A percentile compares a stretch with the other conserved stretches of the same genome.
Conservation (phyloP, 2,888 invertebrate species). For the Atrina japonica region DNA sequence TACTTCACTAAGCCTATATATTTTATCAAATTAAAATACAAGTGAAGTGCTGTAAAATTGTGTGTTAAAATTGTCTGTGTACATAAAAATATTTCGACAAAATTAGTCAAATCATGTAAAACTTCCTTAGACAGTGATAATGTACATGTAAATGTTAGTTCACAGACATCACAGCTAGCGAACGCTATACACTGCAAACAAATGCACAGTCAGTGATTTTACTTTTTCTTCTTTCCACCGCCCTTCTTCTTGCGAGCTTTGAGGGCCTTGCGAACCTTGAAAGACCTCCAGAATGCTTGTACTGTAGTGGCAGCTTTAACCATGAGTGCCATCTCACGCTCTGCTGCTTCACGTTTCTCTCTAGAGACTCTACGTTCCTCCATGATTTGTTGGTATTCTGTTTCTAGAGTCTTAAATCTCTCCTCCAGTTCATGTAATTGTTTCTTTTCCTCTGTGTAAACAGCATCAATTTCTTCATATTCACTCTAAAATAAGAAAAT, state of each 20-base stretch:
- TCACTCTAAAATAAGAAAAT: slow-evolving; percentile 73
- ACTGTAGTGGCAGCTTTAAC: slow-evolving; percentile 79
- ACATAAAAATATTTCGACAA: too few relatives aligned
- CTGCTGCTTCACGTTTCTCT: slow-evolving; percentile 77
- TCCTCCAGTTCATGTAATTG: slow-evolving; percentile 80
- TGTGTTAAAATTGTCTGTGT: too few relatives aligned
- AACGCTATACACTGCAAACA: too few relatives aligned
- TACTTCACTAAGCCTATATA: too few relatives aligned
- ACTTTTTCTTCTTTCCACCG: slow-evolving; percentile 66
- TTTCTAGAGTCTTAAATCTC: slow-evolving; percentile 78
- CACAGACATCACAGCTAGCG: too few relatives aligned
- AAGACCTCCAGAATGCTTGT: slow-evolving; percentile 81
- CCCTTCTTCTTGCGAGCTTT: slow-evolving; percentile 78
- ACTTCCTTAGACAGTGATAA: too few relatives aligned
- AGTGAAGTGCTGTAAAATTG: too few relatives aligned
- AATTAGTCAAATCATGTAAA: too few relatives aligned
- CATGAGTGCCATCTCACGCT: slow-evolving; percentile 76
- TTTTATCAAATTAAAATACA: too few relatives aligned
- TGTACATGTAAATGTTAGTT: too few relatives aligned
- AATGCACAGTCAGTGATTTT: slow-evolving; percentile 15
- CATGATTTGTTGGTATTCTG: slow-evolving; percentile 78
- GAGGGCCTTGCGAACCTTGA: slow-evolving; percentile 80
- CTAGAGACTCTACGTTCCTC: slow-evolving; percentile 78
- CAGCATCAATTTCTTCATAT: slow-evolving; percentile 79
- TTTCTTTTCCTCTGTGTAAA: slow-evolving; percentile 80